phyloP scores from a whole-genome alignment of 1,140 invertebrate species.

The Drosophila rhopaloa region DNA sequence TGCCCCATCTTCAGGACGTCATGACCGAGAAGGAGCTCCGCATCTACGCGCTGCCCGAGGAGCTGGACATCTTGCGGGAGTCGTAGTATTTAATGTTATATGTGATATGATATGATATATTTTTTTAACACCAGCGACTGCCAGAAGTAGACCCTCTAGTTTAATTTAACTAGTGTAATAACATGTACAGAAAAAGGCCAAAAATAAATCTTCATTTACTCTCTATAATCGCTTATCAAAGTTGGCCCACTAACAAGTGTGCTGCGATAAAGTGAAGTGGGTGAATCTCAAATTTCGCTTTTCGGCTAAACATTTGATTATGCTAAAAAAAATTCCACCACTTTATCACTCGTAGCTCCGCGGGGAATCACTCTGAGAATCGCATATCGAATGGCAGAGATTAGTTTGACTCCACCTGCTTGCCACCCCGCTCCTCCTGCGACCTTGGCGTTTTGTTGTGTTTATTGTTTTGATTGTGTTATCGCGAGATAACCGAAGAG shows the following conservation, averaged over 20 bases:
- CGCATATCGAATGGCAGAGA: constrained; percentile 27
- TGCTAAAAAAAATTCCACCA: constrained; percentile 12
- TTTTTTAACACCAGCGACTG: too few species aligned
- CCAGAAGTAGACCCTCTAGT: not conserved
- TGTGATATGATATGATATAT: too few species aligned
- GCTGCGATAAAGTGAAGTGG: not conserved
- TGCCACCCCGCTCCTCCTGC: not conserved
- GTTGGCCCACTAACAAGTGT: not conserved
- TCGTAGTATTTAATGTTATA: too few species aligned
- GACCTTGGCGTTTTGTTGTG: not conserved
- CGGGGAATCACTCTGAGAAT: constrained; percentile 14
- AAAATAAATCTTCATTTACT: not conserved
- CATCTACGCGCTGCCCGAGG: constrained; percentile 89
- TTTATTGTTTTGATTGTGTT: constrained; percentile 38
- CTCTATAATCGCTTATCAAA: constrained; percentile 13
- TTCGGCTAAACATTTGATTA: constrained; percentile 18
- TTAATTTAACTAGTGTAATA: not conserved
- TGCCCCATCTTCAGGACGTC: constrained; percentile 88
- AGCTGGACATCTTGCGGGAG: constrained; percentile 87
- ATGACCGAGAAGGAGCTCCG: constrained; percentile 89
- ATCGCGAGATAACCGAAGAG: constrained; percentile 36
- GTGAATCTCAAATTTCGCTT: not conserved
- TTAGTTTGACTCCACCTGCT: constrained; percentile 8
- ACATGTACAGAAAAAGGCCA: too few species aligned
- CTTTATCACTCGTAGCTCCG: constrained; percentile 4